Evolutionary conservation across 2,797 vertebrate genomes (phyloP), one percentile per base, ranked within the genome.

Genomic region (Nasua narica): DNA sequence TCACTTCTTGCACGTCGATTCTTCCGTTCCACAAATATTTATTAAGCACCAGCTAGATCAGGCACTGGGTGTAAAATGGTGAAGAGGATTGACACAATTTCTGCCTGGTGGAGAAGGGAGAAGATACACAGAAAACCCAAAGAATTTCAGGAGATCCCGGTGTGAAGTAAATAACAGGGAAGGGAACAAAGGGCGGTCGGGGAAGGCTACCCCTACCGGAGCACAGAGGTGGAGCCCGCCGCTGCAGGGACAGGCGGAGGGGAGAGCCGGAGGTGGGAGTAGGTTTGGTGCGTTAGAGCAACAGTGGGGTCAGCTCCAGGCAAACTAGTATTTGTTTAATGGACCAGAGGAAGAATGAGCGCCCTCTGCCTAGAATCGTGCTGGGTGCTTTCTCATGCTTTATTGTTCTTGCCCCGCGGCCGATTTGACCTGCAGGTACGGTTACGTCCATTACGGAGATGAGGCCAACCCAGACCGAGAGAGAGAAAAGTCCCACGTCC

Each of bases 11-110:
- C 23, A 7, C 43, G 74, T 74, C 90, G 88, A 91, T 88, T 69
- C 96, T 96, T 67, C 69, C 67, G 32, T 40, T 92, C 86, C 69
- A 52, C 48, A 95, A 92, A 88, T 91, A 92, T 78, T 94, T 94
- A 92, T 83, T 46, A 91, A 88, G 43, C 65, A 46, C n/a, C 72
- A 9, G 43, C n/a, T 40, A 43, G 37, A 40, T 88, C 89, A 92
- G 87, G 23, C 12, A 21, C 27, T 8, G 23, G 65, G 58, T 35
- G 46, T 97, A 74, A 87, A 77, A 43, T 2, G 9, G 9, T 19
- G 83, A 91, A 95, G 23, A n/a, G 37, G 91, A 92, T 7, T 0
- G 21, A n/a, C 35, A n/a, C 77, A 84, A 25, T 92, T 87, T 87
- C 56, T 25, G 37, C 19, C 35, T 65, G 23, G 5, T 0, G 3